phyloP scores from a whole-genome alignment of 2,113 vertebrate genomes.

The Myanophis thanlyinensis region DNA sequence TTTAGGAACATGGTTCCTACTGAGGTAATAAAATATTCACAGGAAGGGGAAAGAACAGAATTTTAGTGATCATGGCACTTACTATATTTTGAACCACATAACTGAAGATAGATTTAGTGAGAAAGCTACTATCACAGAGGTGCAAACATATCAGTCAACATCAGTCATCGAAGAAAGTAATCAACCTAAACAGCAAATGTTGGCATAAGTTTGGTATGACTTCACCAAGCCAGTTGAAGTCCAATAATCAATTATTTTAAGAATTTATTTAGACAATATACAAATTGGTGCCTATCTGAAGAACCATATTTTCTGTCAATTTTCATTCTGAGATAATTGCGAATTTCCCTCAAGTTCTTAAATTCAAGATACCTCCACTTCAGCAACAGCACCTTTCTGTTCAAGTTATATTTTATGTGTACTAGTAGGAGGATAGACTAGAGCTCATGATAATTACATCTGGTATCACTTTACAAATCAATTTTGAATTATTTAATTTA shows the following conservation, averaged over 20 bases:
- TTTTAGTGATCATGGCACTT: constrained; percentile 46
- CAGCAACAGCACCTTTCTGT: constrained; percentile 40
- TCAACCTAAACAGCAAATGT: constrained; percentile 37
- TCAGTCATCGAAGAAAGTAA: constrained; percentile 49
- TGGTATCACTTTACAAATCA: not conserved
- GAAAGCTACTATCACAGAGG: constrained; percentile 39
- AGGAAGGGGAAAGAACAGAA: constrained; percentile 18
- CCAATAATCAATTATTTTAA: constrained; percentile 46
- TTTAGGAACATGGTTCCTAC: constrained; percentile 49
- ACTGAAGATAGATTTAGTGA: constrained; percentile 40
- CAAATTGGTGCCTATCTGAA: constrained; percentile 59
- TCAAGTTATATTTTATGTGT: constrained; percentile 10
- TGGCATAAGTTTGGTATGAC: constrained; percentile 65
- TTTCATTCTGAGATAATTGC: constrained; percentile 73
- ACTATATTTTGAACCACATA: constrained; percentile 40
- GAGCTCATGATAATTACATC: not conserved
- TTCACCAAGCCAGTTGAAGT: constrained; percentile 58
- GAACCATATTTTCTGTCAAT: constrained; percentile 70
- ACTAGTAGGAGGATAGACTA: not conserved
- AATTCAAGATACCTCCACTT: constrained; percentile 58
- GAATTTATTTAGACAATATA: not conserved
- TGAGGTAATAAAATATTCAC: constrained; percentile 37
- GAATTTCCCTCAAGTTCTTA: constrained; percentile 66
- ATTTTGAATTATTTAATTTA: not conserved
- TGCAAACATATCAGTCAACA: constrained; percentile 48